Evolutionary conservation across 2,888 invertebrate species (phyloP).

Genomic region (Stegophylla sp.): DNA sequence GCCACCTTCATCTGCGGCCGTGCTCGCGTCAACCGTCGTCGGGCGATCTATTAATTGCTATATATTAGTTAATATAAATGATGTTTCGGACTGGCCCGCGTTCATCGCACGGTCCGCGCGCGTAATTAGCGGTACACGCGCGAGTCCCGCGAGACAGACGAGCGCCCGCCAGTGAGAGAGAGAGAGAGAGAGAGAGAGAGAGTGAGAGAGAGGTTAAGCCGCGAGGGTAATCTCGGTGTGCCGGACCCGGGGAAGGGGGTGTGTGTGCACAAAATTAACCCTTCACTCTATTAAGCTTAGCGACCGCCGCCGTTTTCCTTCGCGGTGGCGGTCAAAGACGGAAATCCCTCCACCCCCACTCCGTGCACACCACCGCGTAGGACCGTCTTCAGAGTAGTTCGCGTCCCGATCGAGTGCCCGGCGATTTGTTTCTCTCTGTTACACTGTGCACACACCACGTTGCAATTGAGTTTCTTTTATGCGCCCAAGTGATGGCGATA

Average conservation of each 20-base stretch:
- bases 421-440: no score
- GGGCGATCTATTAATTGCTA: constrained; percentile 57
- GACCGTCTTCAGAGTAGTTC: no score
- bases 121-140: constrained; percentile 44
- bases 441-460: no score
- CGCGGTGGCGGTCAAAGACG: no score
- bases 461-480: no score
- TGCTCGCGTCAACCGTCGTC: constrained; percentile 40
- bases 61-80: constrained; percentile 59
- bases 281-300: constrained; percentile 52
- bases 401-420: no score
- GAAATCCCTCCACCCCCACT: no score
- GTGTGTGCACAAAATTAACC: constrained; percentile 51
- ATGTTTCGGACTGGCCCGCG: constrained; percentile 40
- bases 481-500: no score
- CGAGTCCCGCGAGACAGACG: constrained; percentile 18
- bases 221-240: constrained; percentile 51
- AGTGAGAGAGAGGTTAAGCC: constrained; percentile 49
- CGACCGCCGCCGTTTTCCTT: not conserved
- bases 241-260: constrained; percentile 33
- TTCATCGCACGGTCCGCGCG: not conserved
- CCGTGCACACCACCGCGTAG: no score
- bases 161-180: no score
- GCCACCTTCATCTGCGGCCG: not conserved
- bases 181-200: no score